Evolutionary conservation across 2,113 vertebrate species (phyloP).

Genomic region (Pteropus alecto): DNA sequence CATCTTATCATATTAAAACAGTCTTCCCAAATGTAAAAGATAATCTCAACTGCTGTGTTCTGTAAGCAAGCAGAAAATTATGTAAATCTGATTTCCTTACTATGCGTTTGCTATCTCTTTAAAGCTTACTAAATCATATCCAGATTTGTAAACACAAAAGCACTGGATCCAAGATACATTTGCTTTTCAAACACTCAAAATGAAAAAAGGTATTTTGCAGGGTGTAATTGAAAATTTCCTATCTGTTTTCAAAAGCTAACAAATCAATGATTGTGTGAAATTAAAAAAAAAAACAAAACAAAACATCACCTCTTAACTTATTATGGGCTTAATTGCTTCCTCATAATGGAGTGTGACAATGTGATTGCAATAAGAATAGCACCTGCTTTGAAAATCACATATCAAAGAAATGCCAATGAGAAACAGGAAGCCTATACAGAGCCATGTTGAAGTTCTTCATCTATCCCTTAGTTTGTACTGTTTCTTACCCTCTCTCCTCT

Average conservation of each 20-base stretch:
- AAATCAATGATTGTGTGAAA: constrained; percentile 62
- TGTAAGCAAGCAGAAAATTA: constrained; percentile 81
- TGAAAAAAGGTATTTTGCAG: constrained; percentile 67
- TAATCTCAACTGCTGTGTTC: constrained; percentile 71
- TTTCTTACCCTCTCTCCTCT: not conserved
- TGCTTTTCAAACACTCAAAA: constrained; percentile 69
- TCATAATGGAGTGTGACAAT: constrained; percentile 61
- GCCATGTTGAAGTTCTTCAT: not conserved
- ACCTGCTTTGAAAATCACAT: constrained; percentile 54
- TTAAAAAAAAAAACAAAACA: constrained; percentile 20
- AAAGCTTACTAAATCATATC: constrained; percentile 74
- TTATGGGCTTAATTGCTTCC: constrained; percentile 71
- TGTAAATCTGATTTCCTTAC: constrained; percentile 78
- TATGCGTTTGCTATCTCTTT: constrained; percentile 68
- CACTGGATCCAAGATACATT: constrained; percentile 65
- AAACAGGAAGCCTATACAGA: not conserved
- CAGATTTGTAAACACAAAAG: constrained; percentile 77
- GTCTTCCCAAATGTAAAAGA: constrained; percentile 73
- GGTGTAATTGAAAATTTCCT: constrained; percentile 76
- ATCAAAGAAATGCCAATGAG: constrained; percentile 27
- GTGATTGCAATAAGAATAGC: constrained; percentile 50
- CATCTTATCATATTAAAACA: constrained; percentile 77
- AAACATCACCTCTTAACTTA: constrained; percentile 70
- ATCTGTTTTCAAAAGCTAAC: constrained; percentile 72
- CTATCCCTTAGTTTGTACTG: not conserved